Percentiles rank a stretch among this genome's conserved stretches.
Evolutionary conservation across 2,888 invertebrate species (phyloP).

Genomic region (Criorhina ranunculi): DNA sequence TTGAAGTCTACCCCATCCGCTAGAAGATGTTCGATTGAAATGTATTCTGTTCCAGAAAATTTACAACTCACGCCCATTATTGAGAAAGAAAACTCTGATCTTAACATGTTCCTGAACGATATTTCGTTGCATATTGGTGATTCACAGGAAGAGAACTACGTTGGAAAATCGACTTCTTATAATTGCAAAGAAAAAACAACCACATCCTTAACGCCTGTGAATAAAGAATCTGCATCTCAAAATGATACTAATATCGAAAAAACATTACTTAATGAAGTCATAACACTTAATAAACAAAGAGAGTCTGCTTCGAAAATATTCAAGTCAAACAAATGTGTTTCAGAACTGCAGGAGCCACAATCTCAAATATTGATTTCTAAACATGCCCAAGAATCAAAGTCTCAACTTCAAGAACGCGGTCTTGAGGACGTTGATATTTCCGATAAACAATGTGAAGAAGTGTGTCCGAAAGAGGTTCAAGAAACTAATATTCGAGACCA

Average conservation of each 20-base stretch:
- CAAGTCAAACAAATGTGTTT: background rate
- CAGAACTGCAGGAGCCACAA: background rate
- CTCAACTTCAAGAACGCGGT: too few relatives aligned
- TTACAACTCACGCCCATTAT: background rate
- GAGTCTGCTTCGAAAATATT: too few relatives aligned
- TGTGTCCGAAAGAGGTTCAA: too few relatives aligned
- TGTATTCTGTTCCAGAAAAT: background rate
- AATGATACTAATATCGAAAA: too few relatives aligned
- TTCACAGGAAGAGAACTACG: background rate
- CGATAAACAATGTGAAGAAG: too few relatives aligned
- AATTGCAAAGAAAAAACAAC: background rate
- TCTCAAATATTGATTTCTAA: background rate
- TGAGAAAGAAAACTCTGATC: slow-evolving; percentile 10
- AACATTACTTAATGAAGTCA: too few relatives aligned
- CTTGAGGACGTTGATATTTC: too few relatives aligned
- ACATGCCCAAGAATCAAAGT: background rate
- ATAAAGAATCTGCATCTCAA: slow-evolving; percentile 1
- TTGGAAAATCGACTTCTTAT: slow-evolving; percentile 1
- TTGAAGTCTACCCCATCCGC: too few relatives aligned
- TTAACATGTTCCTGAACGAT: slow-evolving; percentile 41
- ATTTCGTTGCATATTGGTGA: slow-evolving; percentile 49
- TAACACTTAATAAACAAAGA: too few relatives aligned
- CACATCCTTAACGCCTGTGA: background rate
- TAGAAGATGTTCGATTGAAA: background rate
- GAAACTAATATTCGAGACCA: too few relatives aligned